Conservation (phyloP, 2,797 vertebrate genomes). For the Rhinichthys osculus region DNA sequence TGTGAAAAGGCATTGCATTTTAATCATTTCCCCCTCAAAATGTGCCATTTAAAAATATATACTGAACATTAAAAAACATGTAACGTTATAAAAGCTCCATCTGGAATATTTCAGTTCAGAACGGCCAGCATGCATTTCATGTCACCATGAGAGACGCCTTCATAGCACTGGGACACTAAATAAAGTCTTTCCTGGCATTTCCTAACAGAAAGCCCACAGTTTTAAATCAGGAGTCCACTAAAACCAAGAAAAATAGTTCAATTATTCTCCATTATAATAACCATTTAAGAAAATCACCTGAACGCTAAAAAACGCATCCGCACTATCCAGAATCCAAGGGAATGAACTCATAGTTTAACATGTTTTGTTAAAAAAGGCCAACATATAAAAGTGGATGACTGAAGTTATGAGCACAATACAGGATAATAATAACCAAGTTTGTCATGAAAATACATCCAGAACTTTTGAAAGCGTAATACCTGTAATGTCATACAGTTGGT, state of each 20-base stretch:
- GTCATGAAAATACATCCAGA: conserved; percentile 11
- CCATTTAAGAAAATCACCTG: not conserved
- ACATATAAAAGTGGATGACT: conserved; percentile 24
- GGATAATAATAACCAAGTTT: not conserved
- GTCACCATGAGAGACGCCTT: not conserved
- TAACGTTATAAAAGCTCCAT: conserved; percentile 35
- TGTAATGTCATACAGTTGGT: not conserved
- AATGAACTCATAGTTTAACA: not conserved
- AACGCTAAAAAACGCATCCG: not conserved
- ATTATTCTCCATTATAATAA: not conserved
- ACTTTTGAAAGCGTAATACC: conserved; percentile 25
- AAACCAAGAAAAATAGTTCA: not conserved
- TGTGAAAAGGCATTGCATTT: conserved; percentile 33
- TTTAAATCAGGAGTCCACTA: not conserved
- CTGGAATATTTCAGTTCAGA: not conserved
- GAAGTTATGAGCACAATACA: conserved; percentile 15
- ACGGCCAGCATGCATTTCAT: not conserved
- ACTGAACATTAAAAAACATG: conserved; percentile 16
- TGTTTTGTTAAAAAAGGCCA: not conserved
- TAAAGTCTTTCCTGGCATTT: not conserved
- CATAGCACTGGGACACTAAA: not conserved
- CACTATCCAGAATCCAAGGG: not conserved
- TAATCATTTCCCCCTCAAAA: conserved; percentile 24
- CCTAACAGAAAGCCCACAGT: not conserved
- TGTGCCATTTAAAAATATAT: conserved; percentile 16